phyloP scores from a whole-genome alignment of 2,888 invertebrate genomes.

The Nasonovia ribisnigri region DNA sequence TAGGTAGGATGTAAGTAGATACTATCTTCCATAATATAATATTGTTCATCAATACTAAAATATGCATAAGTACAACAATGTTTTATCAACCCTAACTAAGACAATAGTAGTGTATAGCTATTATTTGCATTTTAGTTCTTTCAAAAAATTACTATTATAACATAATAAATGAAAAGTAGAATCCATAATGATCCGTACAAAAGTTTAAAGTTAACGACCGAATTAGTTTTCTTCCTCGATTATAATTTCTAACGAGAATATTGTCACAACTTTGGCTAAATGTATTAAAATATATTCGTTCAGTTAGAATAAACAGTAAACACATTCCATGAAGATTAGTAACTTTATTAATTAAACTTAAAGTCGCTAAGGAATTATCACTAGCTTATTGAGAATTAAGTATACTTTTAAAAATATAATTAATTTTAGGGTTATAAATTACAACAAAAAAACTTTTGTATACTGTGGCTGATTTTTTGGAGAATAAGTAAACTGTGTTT shows the following conservation, averaged over 20 bases:
- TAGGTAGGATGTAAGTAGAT: not conserved
- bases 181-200: constrained; percentile 25
- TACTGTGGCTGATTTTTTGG: constrained; percentile 25
- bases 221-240: constrained; percentile 8
- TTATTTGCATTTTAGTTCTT: not conserved
- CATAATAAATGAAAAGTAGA: not conserved
- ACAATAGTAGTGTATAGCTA: not conserved
- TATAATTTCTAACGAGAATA: constrained; percentile 50
- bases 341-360: constrained; percentile 59
- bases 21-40: not conserved
- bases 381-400: constrained; percentile 53
- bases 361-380: constrained; percentile 50
- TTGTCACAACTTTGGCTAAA: constrained; percentile 38
- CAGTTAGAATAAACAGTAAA: constrained; percentile 49
- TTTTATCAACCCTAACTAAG: not conserved
- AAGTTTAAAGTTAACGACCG: constrained; percentile 11
- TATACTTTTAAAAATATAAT: constrained; percentile 53
- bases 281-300: constrained; percentile 55
- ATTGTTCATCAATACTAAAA: not conserved
- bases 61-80: not conserved
- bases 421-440: constrained; percentile 53
- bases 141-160: not conserved
- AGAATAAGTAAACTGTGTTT: constrained; percentile 4
- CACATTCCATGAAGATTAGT: constrained; percentile 50
- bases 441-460: constrained; percentile 39